A percentile compares a stretch with the other conserved stretches of the same genome.
Conservation (phyloP, 1,140 invertebrate genomes). For the Drosophila takahashii region DNA sequence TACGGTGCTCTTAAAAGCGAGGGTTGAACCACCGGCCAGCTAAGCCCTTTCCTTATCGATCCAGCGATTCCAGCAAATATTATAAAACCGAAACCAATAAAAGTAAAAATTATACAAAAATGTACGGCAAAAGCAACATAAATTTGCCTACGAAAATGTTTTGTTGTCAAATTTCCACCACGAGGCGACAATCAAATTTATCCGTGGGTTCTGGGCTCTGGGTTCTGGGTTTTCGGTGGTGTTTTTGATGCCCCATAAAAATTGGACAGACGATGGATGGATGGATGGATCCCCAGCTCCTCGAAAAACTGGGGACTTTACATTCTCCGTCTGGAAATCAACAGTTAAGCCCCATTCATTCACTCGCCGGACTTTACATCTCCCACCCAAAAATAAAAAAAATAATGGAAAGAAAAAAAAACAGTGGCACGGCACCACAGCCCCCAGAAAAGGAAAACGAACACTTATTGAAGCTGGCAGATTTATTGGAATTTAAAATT, state of each 20-base stretch:
- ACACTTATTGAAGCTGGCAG: conserved; percentile 78
- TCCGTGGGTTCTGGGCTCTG: conserved; percentile 14
- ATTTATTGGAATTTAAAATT: conserved; percentile 82
- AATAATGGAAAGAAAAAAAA: not conserved
- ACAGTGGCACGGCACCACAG: not conserved
- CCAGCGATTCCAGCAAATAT: conserved; percentile 6
- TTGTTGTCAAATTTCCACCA: conserved; percentile 75
- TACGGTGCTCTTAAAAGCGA: conserved; percentile 50
- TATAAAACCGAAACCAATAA: conserved; percentile 68
- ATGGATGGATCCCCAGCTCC: conserved; percentile 25
- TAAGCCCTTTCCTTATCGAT: conserved; percentile 22
- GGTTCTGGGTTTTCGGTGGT: not conserved
- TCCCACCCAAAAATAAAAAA: not conserved
- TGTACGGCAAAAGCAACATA: conserved; percentile 33
- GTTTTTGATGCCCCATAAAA: conserved; percentile 18
- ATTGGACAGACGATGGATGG: conserved; percentile 11
- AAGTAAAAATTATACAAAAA: conserved; percentile 68
- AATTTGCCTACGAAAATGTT: conserved; percentile 71
- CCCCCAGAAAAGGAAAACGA: not conserved
- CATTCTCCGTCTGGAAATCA: conserved; percentile 45
- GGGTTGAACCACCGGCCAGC: conserved; percentile 51
- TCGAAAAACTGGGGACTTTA: not conserved
- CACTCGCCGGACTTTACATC: conserved; percentile 24
- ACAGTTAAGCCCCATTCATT: conserved; percentile 52
- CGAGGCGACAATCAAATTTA: conserved; percentile 74